These are phyloP conservation scores for Artemia sinica DNA, from an alignment of 2,888 invertebrate species.

Conservation along the genomic window DNA sequence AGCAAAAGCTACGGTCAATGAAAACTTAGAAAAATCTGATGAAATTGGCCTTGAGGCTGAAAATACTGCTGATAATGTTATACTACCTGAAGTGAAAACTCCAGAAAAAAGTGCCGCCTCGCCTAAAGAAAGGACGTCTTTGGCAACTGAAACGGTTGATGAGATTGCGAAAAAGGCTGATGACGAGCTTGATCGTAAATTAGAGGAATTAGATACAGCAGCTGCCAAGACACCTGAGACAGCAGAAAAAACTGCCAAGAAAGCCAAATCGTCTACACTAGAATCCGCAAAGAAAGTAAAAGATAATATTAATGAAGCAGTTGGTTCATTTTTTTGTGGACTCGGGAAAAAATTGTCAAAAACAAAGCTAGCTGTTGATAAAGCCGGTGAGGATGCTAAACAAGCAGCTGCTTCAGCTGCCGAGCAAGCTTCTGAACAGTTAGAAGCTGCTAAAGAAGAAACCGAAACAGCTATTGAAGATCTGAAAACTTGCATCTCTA, in stretches of 20 bases:
- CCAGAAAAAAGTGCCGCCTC: not conserved
- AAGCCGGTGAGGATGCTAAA: not conserved
- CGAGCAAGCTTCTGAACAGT: not conserved
- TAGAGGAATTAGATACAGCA: not conserved
- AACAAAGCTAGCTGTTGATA: not conserved
- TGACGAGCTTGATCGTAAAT: not conserved
- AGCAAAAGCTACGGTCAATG: not conserved
- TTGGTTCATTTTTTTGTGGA: not conserved
- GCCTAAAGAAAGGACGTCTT: not conserved
- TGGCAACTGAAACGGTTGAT: not conserved
- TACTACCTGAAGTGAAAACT: not conserved
- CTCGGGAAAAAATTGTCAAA: slow-evolving; percentile 4
- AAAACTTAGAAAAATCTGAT: not conserved
- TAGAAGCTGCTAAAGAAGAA: slow-evolving; percentile 1
- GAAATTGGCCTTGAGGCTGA: not conserved
- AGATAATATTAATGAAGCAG: slow-evolving; percentile 1
- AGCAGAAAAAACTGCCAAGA: slow-evolving; percentile 7
- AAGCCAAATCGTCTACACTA: slow-evolving; percentile 3
- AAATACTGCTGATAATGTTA: not conserved
- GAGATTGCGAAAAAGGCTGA: not conserved
- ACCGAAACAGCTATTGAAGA: not conserved
- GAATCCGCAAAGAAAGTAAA: slow-evolving; percentile 8
- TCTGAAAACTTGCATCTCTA: not conserved
- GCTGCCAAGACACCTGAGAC: not conserved
- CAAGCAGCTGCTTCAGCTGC: not conserved